A percentile compares a stretch with the other conserved stretches of the same genome.
Evolutionary conservation across 2,797 vertebrate genomes (phyloP).

Genomic region (Sardinella longiceps): DNA sequence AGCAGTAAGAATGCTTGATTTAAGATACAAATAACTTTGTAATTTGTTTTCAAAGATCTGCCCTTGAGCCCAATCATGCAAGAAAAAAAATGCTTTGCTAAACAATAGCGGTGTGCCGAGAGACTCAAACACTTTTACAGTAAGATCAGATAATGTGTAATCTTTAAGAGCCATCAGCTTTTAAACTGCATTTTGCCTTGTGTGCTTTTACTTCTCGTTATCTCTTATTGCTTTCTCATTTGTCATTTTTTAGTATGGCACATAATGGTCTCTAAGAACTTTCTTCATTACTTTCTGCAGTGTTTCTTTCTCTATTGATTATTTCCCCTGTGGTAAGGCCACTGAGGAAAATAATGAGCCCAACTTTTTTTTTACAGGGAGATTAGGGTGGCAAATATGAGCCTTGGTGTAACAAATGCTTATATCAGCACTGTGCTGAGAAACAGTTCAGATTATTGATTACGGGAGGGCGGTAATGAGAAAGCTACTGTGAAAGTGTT

Average conservation of each 20-base stretch:
- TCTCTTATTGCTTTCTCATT: constrained; percentile 19
- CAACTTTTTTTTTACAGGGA: neutral
- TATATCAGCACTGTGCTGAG: neutral
- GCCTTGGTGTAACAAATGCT: neutral
- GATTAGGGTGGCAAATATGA: neutral
- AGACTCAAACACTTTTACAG: neutral
- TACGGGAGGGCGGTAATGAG: neutral
- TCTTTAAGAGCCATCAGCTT: neutral
- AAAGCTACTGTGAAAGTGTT: neutral
- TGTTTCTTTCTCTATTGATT: neutral
- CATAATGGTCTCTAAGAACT: neutral
- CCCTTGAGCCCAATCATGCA: neutral
- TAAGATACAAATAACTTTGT: neutral
- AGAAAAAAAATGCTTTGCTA: neutral
- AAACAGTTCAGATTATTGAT: neutral
- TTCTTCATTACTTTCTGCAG: neutral
- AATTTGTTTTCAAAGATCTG: neutral
- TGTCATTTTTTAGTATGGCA: neutral
- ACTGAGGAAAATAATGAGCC: neutral
- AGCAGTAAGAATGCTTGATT: neutral
- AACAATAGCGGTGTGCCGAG: neutral
- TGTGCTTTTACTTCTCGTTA: neutral
- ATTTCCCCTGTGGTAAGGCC: neutral
- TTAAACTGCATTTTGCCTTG: neutral
- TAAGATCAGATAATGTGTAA: neutral